Base-by-base conservation (phyloP, 1,140 invertebrate genomes). In the Drosophila gunungcola region DNA sequence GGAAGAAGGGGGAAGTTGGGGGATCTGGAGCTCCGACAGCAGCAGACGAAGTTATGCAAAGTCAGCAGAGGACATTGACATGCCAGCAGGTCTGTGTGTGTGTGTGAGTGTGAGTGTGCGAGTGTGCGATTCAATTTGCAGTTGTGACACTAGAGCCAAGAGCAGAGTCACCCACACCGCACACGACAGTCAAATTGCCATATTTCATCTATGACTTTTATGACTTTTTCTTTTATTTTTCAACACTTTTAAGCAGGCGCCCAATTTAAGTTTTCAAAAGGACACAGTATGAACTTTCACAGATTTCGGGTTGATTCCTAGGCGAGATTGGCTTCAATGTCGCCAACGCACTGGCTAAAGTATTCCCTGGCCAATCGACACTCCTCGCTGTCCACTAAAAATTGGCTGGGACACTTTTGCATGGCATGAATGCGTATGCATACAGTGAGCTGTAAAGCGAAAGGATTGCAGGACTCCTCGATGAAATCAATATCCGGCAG, bases 201-300 rank as follows among this genome's bases (percentile, higher is more conserved):
- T 88, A 88, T 88, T 84, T 88, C 83, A 88, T 89, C 67, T 78
- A 83, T 70, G 83, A 88, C 83, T 86, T 88, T 88, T 88, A 88
- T 74, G 80, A 80, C 76, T 78, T 78, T 82, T 80, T 63, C 69
- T 68, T 86, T 80, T 78, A 80, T 84, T 84, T 80, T 61, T 12
- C 34, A 43, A 48, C 13, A 16, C 32, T 48, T 62, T 60, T 42
- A 51, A 52, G 25, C 48, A 52, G 45, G 43, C 52, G 29, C 32
- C 32, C 45, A 56, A 60, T 67, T 70, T 76, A 81, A 78, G 76
- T 85, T 68, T 68, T 42, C 58, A 29, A 60, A 60, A 48, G 72
- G 54, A 42, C 51, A 64, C 41, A 56, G 54, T 56, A 46, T 75
- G 64, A 64, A 79, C 53, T 72, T 72, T 68, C 16, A 12, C 55